These are phyloP conservation scores for Pseudorasbora parva DNA, from an alignment of 2,113 vertebrate genomes.

Conservation along the genomic window DNA sequence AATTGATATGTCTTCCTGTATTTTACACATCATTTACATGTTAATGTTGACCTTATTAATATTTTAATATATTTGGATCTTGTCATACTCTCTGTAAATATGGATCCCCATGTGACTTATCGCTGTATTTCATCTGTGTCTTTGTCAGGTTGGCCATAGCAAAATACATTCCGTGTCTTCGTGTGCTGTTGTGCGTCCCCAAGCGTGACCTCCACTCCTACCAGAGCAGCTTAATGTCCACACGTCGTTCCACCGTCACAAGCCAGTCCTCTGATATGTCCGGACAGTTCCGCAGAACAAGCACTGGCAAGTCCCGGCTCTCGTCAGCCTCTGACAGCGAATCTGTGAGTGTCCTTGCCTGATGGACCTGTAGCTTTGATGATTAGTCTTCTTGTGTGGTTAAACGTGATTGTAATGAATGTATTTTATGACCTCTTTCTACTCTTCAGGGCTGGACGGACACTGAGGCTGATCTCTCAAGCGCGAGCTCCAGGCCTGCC, in stretches of 20 bases:
- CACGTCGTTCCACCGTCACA: slow-evolving; percentile 81
- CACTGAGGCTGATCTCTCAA: slow-evolving; percentile 75
- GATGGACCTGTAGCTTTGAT: not conserved
- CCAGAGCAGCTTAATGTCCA: slow-evolving; percentile 84
- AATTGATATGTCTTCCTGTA: not conserved
- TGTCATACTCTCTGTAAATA: not conserved
- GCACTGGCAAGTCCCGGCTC: slow-evolving; percentile 66
- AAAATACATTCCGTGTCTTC: slow-evolving; percentile 87
- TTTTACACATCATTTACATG: not conserved
- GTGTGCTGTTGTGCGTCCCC: slow-evolving; percentile 79
- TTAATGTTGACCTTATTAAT: not conserved
- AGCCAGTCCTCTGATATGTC: slow-evolving; percentile 82
- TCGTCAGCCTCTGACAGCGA: slow-evolving; percentile 87
- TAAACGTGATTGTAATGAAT: not conserved
- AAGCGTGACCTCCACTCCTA: slow-evolving; percentile 66
- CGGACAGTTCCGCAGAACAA: slow-evolving; percentile 57
- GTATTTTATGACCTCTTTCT: not conserved
- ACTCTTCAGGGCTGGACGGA: slow-evolving; percentile 81
- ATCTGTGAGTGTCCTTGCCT: slow-evolving; percentile 74
- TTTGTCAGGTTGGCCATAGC: slow-evolving; percentile 85
- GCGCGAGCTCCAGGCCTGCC: slow-evolving; percentile 63
- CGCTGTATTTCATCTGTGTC: not conserved
- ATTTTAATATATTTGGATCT: not conserved
- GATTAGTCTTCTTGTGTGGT: not conserved
- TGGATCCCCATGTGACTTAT: not conserved